These are phyloP conservation scores for Microplitis mediator DNA, from an alignment of 1,140 invertebrate genomes.

Conservation along the genomic window DNA sequence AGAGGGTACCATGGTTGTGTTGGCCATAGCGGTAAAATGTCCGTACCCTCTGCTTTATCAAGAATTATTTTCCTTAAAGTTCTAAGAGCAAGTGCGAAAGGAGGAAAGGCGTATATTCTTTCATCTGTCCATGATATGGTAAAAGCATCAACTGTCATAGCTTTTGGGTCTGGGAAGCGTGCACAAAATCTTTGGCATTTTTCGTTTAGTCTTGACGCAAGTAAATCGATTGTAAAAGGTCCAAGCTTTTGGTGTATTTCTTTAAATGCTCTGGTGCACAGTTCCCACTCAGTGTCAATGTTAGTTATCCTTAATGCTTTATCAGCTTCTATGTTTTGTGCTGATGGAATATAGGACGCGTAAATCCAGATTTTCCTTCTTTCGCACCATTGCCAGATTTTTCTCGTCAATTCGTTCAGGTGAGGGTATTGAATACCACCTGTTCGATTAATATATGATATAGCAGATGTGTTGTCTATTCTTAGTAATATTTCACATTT, in stretches of 20 bases:
- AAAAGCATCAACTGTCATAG: slow-evolving; percentile 34
- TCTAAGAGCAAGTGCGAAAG: too few relatives aligned
- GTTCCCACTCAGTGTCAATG: not conserved
- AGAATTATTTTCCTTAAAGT: too few relatives aligned
- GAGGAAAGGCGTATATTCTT: too few relatives aligned
- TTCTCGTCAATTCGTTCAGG: not conserved
- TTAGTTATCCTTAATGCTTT: not conserved
- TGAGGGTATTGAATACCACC: too few relatives aligned
- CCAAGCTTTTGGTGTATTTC: not conserved
- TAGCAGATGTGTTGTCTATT: too few relatives aligned
- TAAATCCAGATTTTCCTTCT: not conserved
- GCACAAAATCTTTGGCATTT: not conserved
- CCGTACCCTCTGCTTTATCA: too few relatives aligned
- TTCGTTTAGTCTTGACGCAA: not conserved
- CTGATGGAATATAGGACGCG: not conserved
- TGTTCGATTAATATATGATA: too few relatives aligned
- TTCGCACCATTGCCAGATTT: not conserved
- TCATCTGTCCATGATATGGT: slow-evolving; percentile 28
- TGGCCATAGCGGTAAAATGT: too few relatives aligned
- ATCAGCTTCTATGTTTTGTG: not conserved
- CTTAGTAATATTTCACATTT: too few relatives aligned
- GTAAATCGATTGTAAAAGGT: not conserved
- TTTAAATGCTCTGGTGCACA: not conserved
- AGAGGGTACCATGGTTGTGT: too few relatives aligned
- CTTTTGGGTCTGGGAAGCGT: slow-evolving; percentile 10